Evolutionary conservation across 2,888 invertebrate species (phyloP), one percentile per base, ranked within the genome.

Genomic region (Cordilura impudica): DNA sequence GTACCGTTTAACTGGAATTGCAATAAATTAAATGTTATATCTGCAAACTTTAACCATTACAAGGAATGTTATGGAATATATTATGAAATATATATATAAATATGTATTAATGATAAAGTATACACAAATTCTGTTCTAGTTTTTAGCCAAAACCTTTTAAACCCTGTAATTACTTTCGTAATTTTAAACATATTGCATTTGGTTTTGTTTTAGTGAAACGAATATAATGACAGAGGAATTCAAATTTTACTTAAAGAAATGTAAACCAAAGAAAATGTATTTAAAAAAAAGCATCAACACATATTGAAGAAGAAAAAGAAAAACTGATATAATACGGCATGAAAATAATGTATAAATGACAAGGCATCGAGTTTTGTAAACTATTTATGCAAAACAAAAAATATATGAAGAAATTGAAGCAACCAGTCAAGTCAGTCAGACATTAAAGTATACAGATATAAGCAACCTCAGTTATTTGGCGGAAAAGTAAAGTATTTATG

Each of bases 261-360:
- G n/a, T n/a, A 4, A 39, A 71, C 18, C 54, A 8, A n/a, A 31
- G 7, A n/a, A n/a, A n/a, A n/a, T n/a, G n/a, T n/a, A n/a, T n/a
- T n/a, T n/a, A n/a, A n/a, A n/a, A n/a, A n/a, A n/a, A n/a, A n/a
- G n/a, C n/a, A n/a, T n/a, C 12, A 19, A 54, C 56, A 19, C 65
- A 73, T 65, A 61, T 29, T 26, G 39, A 65, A 39, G 19, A 39
- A 73, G 49, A 49, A 63, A 63, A 65, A 53, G 18, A 58, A 65
- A 58, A 65, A 49, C 49, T 49, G 63, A 73, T 65, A 39, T 21
- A 21, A 43, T 29, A 8, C 8, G 2, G 16, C 16, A 18, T 1
- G 51, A 45, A 71, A 21, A 18, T 29, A 63, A 63, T 63, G 23
- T 47, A 63, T 47, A 21, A 31, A 63, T 63, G 45, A 61, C 45